Base-by-base conservation (phyloP, 2,888 invertebrate species). In the Smittia aterrima region DNA sequence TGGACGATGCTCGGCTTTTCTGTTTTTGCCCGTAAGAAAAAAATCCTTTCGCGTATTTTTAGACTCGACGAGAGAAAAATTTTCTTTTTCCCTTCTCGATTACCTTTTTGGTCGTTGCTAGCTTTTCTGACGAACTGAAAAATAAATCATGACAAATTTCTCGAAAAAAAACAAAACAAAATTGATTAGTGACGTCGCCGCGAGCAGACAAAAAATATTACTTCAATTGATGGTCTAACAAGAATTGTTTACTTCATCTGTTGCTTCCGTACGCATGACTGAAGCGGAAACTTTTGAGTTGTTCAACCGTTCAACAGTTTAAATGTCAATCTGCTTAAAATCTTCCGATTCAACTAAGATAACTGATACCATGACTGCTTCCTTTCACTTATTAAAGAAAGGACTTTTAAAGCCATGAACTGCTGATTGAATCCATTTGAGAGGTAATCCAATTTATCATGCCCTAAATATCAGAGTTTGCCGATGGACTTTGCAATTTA, bases 391-490 rank as follows among this genome's bases (percentile, higher is more conserved):
- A n/a, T n/a, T n/a, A n/a, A n/a, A n/a, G n/a, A n/a, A n/a, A n/a
- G n/a, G n/a, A n/a, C n/a, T n/a, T n/a, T n/a, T n/a, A n/a, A n/a
- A n/a, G n/a, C n/a, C n/a, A n/a, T n/a, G n/a, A n/a, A n/a, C n/a
- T n/a, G n/a, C n/a, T n/a, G n/a, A n/a, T n/a, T n/a, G n/a, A n/a
- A n/a, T n/a, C n/a, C n/a, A n/a, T n/a, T n/a, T n/a, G n/a, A n/a
- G n/a, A n/a, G n/a, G n/a, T n/a, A n/a, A 32, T 32, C n/a, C 47
- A 47, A 47, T 47, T 47, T 47, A 47, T 47, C 47, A 58, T 58
- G 58, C 20, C 58, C 20, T 22, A 20, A 58, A 24, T 58, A 58
- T 2, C 18, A 24, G 24, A 58, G 58, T 58, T 58, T 22, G 11
- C 1, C 24, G 4, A 58, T 22, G 22, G 11, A 9, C 58, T 24